Evolutionary conservation across 2,113 vertebrate genomes (phyloP), one percentile per base, ranked within the genome.

Genomic region (Rhynchomys soricoides): DNA sequence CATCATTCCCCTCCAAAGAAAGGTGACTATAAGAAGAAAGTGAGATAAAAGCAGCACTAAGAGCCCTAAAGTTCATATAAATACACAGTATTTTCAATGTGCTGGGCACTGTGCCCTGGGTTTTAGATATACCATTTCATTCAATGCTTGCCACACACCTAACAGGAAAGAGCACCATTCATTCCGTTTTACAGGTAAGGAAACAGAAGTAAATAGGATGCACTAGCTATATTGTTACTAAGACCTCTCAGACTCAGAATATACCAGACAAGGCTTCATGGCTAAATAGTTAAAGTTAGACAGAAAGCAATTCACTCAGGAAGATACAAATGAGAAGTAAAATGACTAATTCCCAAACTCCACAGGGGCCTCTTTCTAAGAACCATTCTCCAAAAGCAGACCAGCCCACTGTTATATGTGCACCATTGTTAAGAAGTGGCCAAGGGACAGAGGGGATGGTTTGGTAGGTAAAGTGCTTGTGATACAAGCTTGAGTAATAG

Each of bases 101-200:
- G 3, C 19, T 13, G 19, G 66, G 57, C 59, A 37, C 68, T 45
- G 17, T 34, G 31, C 21, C 50, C 75, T 45, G 50, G 19, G 17
- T 40, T 79, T 45, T 37, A 55, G 16, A 15, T 4, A 40, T 21
- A 45, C 24, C 45, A 40, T 71, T 81, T 86, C n/a, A 85, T n/a
- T 88, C 66, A 50, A 52, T 82, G 66, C 5, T 93, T 26, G 37
- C 37, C 48, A 45, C 40, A 96, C 50, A 12, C 26, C 62, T 40
- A 77, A n/a, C 8, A 92, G 68, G 43, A 40, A 70, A n/a, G 57
- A 88, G n/a, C 17, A 31, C 19, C 45, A 52, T 64, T 88, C 64
- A 92, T 70, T 59, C 91, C 62, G 73, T 89, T 94, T 91, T 66
- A 89, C 13, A 78, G 71, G 77, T 34, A 82, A 92, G 37, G 52